phyloP scores from a whole-genome alignment of 2,888 invertebrate species.

The Coelogynopora nodosa region DNA sequence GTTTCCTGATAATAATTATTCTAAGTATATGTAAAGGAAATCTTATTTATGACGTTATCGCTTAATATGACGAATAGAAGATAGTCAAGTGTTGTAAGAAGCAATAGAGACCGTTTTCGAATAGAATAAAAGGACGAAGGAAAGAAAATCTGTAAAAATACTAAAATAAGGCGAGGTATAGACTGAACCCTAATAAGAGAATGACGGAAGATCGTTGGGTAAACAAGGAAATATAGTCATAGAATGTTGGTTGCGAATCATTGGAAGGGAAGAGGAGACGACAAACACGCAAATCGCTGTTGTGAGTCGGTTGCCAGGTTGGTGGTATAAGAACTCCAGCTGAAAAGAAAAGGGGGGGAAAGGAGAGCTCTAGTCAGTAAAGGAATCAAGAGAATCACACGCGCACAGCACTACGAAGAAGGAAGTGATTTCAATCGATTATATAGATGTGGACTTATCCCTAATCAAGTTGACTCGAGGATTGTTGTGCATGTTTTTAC shows the following conservation, averaged over 20 bases:
- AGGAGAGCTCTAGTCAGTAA: background rate
- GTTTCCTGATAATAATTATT: no score
- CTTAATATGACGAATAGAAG: no score
- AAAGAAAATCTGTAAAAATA: background rate
- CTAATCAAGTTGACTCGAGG: background rate
- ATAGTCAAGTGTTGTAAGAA: no score
- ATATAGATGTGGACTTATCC: background rate
- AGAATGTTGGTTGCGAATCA: background rate
- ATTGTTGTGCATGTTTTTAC: background rate
- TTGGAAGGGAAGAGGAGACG: background rate
- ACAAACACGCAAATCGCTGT: background rate
- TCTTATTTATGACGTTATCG: no score
- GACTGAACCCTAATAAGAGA: background rate
- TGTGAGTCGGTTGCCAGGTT: background rate
- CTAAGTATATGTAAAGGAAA: no score
- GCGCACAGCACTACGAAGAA: background rate
- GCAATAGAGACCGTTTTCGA: background rate
- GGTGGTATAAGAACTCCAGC: background rate
- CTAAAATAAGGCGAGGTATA: background rate
- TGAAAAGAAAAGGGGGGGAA: background rate
- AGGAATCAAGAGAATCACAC: background rate
- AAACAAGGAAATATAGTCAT: background rate
- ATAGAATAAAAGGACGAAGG: background rate
- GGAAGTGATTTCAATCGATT: background rate
- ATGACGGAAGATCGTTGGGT: background rate